These are phyloP conservation scores for Eupithecia subumbrata DNA, from an alignment of 2,888 invertebrate species.

Conservation along the genomic window DNA sequence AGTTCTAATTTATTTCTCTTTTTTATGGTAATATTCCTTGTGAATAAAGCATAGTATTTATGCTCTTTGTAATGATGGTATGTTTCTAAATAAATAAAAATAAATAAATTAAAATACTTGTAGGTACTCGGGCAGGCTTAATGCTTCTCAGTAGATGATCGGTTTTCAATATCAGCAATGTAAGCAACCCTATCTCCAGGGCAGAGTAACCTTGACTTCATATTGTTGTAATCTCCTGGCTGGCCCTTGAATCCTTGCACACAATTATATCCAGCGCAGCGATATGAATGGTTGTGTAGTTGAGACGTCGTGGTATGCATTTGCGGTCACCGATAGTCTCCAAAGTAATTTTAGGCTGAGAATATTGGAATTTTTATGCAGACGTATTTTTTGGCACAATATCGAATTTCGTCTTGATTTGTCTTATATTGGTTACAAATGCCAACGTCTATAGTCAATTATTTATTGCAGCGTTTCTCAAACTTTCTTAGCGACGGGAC, in stretches of 20 bases:
- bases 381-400: not conserved
- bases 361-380: not conserved
- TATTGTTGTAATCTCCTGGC: constrained; percentile 23
- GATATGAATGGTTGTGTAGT: not conserved
- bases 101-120: too few species aligned
- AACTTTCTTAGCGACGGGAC: too few species aligned
- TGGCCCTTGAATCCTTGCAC: constrained; percentile 18
- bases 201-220: constrained; percentile 20
- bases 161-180: not conserved
- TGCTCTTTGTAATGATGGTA: too few species aligned
- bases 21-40: too few species aligned
- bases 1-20: too few species aligned
- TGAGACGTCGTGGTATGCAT: not conserved
- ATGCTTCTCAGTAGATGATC: not conserved
- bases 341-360: not conserved
- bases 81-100: too few species aligned
- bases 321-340: not conserved
- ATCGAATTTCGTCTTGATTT: not conserved
- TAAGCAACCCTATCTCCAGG: not conserved
- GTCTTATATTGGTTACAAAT: not conserved
- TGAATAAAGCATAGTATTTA: too few species aligned
- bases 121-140: not conserved
- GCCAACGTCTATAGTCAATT: not conserved
- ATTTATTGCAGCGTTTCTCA: too few species aligned
- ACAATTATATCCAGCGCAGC: constrained; percentile 2